A percentile compares a stretch with the other conserved stretches of the same genome.
Evolutionary conservation across 2,113 vertebrate genomes (phyloP).

Genomic region (Cygnus atratus): DNA sequence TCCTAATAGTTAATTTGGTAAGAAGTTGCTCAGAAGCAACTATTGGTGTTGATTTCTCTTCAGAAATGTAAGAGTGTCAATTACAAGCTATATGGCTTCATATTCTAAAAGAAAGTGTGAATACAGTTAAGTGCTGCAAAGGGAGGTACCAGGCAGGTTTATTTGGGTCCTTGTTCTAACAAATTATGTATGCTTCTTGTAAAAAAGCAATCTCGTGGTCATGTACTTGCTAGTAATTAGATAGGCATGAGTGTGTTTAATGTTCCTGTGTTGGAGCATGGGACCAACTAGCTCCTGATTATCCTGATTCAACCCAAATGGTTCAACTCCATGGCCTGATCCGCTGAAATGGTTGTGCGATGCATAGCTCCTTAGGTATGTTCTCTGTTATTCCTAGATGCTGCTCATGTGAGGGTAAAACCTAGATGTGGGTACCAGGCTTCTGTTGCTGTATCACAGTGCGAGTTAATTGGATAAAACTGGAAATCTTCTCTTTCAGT

Average conservation of each 20-base stretch:
- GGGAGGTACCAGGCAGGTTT: not conserved
- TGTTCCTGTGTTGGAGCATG: not conserved
- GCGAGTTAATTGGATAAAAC: not conserved
- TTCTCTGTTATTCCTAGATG: not conserved
- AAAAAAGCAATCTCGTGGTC: not conserved
- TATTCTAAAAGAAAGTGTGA: not conserved
- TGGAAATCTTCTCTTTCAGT: not conserved
- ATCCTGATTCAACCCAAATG: not conserved
- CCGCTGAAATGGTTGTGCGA: not conserved
- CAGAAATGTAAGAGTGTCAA: not conserved
- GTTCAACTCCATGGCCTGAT: not conserved
- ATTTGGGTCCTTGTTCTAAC: not conserved
- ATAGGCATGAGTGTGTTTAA: not conserved
- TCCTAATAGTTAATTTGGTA: not conserved
- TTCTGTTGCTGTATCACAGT: not conserved
- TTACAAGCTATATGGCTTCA: not conserved
- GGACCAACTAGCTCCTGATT: not conserved
- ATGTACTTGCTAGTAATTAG: not conserved
- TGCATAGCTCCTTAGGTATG: rapidly evolving
- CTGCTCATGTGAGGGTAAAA: not conserved
- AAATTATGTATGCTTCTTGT: rapidly evolving
- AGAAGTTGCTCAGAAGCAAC: not conserved
- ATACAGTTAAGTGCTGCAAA: not conserved
- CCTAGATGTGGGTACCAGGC: not conserved
- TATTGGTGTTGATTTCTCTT: not conserved